Base-by-base conservation (phyloP, 2,113 vertebrate species). In the Nansenia antarctica region DNA sequence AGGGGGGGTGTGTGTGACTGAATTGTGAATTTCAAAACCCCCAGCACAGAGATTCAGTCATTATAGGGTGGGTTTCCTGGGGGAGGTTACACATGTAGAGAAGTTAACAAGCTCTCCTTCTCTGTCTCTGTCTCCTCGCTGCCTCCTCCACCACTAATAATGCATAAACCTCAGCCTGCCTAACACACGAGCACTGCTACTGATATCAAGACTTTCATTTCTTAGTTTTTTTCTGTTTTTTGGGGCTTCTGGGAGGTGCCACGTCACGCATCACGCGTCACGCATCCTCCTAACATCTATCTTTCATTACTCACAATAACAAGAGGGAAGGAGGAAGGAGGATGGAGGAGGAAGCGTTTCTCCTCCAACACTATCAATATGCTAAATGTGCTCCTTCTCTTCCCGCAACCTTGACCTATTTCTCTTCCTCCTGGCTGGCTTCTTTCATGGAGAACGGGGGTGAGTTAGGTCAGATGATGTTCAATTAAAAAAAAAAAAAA, bases 401-500 rank as follows among this genome's bases (percentile, higher is more conserved):
- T 81, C 73, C 59, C 67, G 74, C 69, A 86, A 89, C 88, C 88
- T 89, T 90, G 85, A 85, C 88, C 85, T 79, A 85, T 84, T 90
- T 91, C 76, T 77, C 67, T 79, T 78, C 65, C 73, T 58, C 26
- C 29, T 29, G 55, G 53, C 64, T 78, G 72, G 71, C n/a, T 76
- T 78, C 77, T 76, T 42, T 62, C 82, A 42, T 72, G n/a, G 12
- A 80, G 74, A 74, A 31, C 31, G 7, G 65, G n/a, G 79, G 76
- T 70, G 79, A 81, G 61, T 9, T 57, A 76, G 85, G 80, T 87
- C 73, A 82, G 22, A 72, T 62, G 73, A 76, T 80, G 82, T 86
- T 89, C 88, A 90, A 90, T 90, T 91, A 89, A 85, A 86, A 82
- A 59, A 69, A 80, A 72, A 85, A 77, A 88, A 82, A 80, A 86